These are phyloP conservation scores for Sycophaga agraensis DNA, from an alignment of 1,140 invertebrate genomes.

Conservation along the genomic window DNA sequence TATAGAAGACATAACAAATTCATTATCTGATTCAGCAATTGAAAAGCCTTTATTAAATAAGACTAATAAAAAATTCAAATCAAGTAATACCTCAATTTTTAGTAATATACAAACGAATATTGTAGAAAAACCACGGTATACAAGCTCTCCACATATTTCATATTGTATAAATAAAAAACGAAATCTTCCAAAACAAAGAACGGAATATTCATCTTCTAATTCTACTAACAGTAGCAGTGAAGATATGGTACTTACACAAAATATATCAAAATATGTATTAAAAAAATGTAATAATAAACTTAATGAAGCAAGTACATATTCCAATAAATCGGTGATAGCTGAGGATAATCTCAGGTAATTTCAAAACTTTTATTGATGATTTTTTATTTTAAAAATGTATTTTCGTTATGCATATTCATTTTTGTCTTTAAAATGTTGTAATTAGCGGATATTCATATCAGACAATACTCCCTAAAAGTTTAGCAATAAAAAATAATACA, in stretches of 20 bases:
- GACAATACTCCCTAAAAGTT: not conserved
- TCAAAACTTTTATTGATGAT: not conserved
- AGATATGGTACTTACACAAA: not conserved
- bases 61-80: not conserved
- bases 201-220: not conserved
- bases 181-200: not conserved
- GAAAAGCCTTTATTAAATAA: not conserved
- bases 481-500: not conserved
- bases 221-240: not conserved
- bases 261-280: not conserved
- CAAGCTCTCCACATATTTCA: constrained; percentile 23
- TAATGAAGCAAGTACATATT: not conserved
- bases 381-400: not conserved
- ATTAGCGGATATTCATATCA: not conserved
- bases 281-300: not conserved
- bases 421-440: not conserved
- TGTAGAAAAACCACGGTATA: constrained; percentile 21
- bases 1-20: constrained; percentile 19
- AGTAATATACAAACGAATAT: not conserved
- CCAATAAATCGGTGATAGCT: not conserved
- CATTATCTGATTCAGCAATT: not conserved
- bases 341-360: constrained; percentile 18
- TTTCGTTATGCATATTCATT: not conserved
- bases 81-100: not conserved
- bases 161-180: not conserved